phyloP scores from a whole-genome alignment of 2,797 vertebrate genomes.

The Silurus lanzhouensis region DNA sequence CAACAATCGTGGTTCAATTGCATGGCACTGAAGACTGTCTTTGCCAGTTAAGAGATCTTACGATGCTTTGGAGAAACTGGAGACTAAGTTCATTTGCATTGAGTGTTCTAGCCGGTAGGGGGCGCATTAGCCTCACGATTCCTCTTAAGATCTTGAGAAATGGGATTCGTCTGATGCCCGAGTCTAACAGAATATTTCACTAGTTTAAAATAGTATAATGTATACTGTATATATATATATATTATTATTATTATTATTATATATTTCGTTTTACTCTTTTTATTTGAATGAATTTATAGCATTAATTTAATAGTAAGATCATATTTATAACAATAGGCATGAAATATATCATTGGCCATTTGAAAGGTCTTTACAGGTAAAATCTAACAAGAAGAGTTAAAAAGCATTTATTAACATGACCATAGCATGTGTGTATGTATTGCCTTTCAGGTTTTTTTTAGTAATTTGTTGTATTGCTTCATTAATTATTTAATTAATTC shows the following conservation, averaged over 20 bases:
- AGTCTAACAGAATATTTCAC: neutral
- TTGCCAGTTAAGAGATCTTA: neutral
- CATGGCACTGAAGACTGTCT: slow-evolving; percentile 2
- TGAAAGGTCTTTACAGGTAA: neutral
- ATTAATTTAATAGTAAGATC: neutral
- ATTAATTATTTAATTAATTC: neutral
- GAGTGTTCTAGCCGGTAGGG: slow-evolving; percentile 60
- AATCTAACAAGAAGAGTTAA: neutral
- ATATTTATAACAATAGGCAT: neutral
- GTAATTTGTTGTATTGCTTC: no score
- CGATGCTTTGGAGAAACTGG: neutral
- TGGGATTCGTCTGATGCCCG: slow-evolving; percentile 51
- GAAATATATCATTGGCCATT: neutral
- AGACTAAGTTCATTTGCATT: neutral
- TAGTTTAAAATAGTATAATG: neutral
- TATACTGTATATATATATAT: neutral
- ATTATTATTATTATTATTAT: no score
- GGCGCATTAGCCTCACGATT: slow-evolving; percentile 69
- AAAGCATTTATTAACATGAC: neutral
- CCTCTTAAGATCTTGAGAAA: slow-evolving; percentile 14
- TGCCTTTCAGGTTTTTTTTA: no score
- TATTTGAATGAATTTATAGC: neutral
- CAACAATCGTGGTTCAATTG: neutral
- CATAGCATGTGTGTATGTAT: neutral
- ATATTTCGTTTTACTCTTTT: neutral